These are phyloP conservation scores for Pygathrix nemaeus DNA, from an alignment of 2,113 vertebrate genomes.

Conservation along the genomic window DNA sequence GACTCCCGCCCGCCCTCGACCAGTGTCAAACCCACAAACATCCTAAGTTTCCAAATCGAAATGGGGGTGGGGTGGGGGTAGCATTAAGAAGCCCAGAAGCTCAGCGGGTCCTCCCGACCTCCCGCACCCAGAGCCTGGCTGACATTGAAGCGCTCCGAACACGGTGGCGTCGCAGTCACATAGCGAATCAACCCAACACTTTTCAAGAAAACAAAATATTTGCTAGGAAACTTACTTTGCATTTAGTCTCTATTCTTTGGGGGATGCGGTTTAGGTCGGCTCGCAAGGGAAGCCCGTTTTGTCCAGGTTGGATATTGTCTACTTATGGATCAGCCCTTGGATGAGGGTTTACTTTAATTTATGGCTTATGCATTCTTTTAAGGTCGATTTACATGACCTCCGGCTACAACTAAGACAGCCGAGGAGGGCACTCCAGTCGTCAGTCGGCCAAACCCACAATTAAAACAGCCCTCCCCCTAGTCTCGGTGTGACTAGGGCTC, in stretches of 20 bases:
- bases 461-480: constrained; percentile 83
- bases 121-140: constrained; percentile 72
- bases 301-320: constrained; percentile 92
- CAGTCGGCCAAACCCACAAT: constrained; percentile 84
- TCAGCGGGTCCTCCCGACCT: constrained; percentile 59
- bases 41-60: constrained; percentile 68
- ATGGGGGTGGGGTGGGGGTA: constrained; percentile 35
- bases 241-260: constrained; percentile 86
- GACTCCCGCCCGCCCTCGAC: neutral
- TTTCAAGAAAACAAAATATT: constrained; percentile 82
- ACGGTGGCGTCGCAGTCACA: constrained; percentile 67
- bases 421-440: constrained; percentile 84
- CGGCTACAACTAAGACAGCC: constrained; percentile 91
- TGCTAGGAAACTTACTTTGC: constrained; percentile 88
- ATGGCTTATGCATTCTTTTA: constrained; percentile 97
- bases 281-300: constrained; percentile 90
- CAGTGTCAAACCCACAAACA: constrained; percentile 61
- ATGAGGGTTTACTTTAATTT: constrained; percentile 96
- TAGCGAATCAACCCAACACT: constrained; percentile 74
- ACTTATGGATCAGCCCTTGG: constrained; percentile 90
- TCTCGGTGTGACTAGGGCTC: constrained; percentile 79
- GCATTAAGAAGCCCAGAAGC: constrained; percentile 59
- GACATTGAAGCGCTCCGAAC: constrained; percentile 74
- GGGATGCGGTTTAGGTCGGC: constrained; percentile 74
- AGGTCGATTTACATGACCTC: constrained; percentile 97